Percentiles rank a stretch among this genome's conserved stretches.
Evolutionary conservation across 2,888 invertebrate species (phyloP).

Genomic region (Tromatobia lineatoria): DNA sequence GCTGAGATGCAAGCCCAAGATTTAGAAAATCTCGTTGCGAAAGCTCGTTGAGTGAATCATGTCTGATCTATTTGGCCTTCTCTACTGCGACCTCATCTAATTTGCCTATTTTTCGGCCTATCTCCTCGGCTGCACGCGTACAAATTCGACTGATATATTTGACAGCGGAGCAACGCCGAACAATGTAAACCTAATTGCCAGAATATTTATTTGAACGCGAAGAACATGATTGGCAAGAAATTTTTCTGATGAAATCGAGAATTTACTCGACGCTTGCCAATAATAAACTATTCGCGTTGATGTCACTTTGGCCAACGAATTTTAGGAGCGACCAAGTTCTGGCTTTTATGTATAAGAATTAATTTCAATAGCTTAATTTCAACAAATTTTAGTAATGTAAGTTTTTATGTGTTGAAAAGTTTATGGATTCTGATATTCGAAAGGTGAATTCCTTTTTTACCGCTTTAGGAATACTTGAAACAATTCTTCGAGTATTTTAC

Average conservation of each 20-base stretch:
- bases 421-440: too few relatives aligned
- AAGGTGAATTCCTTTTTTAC: too few relatives aligned
- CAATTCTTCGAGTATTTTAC: too few relatives aligned
- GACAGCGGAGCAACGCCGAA: conserved; percentile 5
- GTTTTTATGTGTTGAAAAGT: too few relatives aligned
- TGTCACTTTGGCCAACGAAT: conserved; percentile 21
- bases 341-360: too few relatives aligned
- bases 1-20: background rate
- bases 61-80: background rate
- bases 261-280: conserved; percentile 21
- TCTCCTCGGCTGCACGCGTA: background rate
- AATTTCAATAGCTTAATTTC: too few relatives aligned
- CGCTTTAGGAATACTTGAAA: too few relatives aligned
- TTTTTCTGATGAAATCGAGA: conserved; percentile 8
- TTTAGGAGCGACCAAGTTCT: background rate
- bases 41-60: conserved; percentile 10
- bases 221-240: background rate
- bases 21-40: conserved; percentile 7
- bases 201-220: conserved; percentile 18
- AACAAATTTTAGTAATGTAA: too few relatives aligned
- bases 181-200: conserved; percentile 8
- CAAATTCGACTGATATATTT: conserved; percentile 8
- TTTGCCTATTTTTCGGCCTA: background rate
- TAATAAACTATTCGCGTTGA: conserved; percentile 13
- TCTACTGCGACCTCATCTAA: background rate